Percentiles rank a stretch among this genome's conserved stretches.
phyloP scores from a whole-genome alignment of 2,797 vertebrate genomes.

The Chromis chromis region DNA sequence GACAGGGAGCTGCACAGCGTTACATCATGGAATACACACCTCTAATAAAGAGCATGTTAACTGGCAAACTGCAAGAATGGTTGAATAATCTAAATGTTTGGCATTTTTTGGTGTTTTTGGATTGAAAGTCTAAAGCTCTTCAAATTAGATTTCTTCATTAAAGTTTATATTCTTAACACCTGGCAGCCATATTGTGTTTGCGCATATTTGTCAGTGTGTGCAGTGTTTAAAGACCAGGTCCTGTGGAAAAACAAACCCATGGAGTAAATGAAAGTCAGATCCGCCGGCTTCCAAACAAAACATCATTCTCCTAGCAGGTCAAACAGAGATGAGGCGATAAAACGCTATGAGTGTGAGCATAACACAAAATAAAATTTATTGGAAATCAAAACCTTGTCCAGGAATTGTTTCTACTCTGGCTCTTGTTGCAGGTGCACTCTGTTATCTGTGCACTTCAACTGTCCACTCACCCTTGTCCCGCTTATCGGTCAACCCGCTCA shows the following conservation, averaged over 20 bases:
- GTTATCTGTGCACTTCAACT: constrained; percentile 20
- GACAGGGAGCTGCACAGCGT: constrained; percentile 16
- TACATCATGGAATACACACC: constrained; percentile 13
- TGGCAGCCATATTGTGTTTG: constrained; percentile 8
- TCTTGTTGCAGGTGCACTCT: not conserved
- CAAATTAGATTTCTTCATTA: constrained; percentile 23
- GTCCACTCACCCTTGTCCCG: constrained; percentile 28
- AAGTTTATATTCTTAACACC: constrained; percentile 18
- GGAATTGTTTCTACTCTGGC: constrained; percentile 1
- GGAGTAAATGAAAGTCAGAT: constrained; percentile 24
- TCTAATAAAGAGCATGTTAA: constrained; percentile 23
- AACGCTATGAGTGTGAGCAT: not conserved
- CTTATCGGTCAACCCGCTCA: constrained; percentile 40
- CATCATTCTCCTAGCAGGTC: constrained; percentile 17
- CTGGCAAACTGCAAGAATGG: constrained; percentile 1
- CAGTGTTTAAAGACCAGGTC: not conserved
- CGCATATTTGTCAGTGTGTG: not conserved
- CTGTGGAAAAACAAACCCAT: constrained; percentile 12
- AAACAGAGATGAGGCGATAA: constrained; percentile 18
- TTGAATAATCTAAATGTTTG: not conserved
- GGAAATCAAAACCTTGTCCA: constrained; percentile 23
- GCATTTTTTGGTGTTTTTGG: not conserved
- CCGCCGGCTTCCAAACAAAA: constrained; percentile 32
- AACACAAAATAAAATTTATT: constrained; percentile 25
- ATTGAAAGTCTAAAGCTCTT: not conserved